Evolutionary conservation across 2,888 invertebrate genomes (phyloP).

Genomic region (Bombyx huttoni): DNA sequence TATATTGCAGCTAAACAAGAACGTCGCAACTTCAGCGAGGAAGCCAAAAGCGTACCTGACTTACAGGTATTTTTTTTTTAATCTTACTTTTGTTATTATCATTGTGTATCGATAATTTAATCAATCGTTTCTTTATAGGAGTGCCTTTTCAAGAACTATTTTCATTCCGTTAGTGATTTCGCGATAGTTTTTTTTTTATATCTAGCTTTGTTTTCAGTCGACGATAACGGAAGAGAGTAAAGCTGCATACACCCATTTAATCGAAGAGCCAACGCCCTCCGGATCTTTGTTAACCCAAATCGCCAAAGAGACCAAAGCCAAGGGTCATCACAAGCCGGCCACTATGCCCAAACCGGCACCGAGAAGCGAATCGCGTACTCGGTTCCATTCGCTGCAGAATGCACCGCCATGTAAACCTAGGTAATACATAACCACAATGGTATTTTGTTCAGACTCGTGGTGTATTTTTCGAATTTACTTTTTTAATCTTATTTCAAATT

Average conservation of each 20-base stretch:
- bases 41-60: slow-evolving; percentile 87
- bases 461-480: no score
- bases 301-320: slow-evolving; percentile 14
- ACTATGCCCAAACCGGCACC: slow-evolving; percentile 20
- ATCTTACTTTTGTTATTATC: neutral
- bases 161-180: no score
- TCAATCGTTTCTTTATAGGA: no score
- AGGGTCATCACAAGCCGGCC: slow-evolving; percentile 10
- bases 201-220: slow-evolving; percentile 68
- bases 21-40: slow-evolving; percentile 91
- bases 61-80: slow-evolving; percentile 78
- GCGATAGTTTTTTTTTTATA: no score
- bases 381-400: slow-evolving; percentile 34
- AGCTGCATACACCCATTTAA: slow-evolving; percentile 92
- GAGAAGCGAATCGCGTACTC: slow-evolving; percentile 10
- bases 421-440: slow-evolving; percentile 10
- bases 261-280: slow-evolving; percentile 78
- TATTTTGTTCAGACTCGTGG: no score
- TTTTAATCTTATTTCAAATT: no score
- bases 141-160: no score
- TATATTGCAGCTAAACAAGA: slow-evolving; percentile 73
- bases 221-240: slow-evolving; percentile 91
- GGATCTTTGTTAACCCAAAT: slow-evolving; percentile 30
- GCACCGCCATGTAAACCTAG: slow-evolving; percentile 10
- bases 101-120: no score